Base-by-base conservation (phyloP, 2,797 vertebrate species). In the Acipenser ruthenus region DNA sequence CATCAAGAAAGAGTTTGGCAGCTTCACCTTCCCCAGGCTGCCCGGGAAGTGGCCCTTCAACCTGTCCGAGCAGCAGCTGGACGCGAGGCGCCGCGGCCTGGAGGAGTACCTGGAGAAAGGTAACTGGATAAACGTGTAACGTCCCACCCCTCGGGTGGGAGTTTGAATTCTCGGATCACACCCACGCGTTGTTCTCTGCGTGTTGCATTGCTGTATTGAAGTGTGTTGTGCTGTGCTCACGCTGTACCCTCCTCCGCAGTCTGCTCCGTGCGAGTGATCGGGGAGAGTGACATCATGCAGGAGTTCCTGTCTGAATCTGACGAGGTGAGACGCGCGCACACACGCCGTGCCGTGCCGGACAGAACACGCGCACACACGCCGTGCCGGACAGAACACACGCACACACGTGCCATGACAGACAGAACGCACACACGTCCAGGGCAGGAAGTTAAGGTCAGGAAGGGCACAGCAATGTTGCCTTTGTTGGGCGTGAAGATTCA, bases 21-120 rank as follows among this genome's bases (percentile, higher is more conserved):
- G 87, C 83, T 98, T 96, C 74, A 88, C 89, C 0, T 98, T 97
- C 69, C 96, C 96, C 0, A 93, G 96, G 51, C 89, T 98, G 9
- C 96, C 96, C 0, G 94, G 96, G 10, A 99, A 99, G 64, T 98
- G 96, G 96, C 96, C 96, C 0, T 99, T 99, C 79, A 93, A 95
- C 0, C 77, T 99, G 66, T 98, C 95, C 0, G 96, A 99, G 79
- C 96, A 98, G 82, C 96, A 99, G 79, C 79, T 99, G 77, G 96
- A 98, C 0, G 86, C 93, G 0, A 88, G 96, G 23, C 84, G 96
- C 70, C 83, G 96, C 62, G 96, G 95, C 4, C 83, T 99, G 59
- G 95, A 99, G 76, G 96, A 97, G 72, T 97, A 97, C 73, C 73
- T 91, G 67, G 88, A 90, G 70, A 90, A 89, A 75, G 89, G 88